phyloP scores from a whole-genome alignment of 2,888 invertebrate genomes.

The Rhagonycha fulva region DNA sequence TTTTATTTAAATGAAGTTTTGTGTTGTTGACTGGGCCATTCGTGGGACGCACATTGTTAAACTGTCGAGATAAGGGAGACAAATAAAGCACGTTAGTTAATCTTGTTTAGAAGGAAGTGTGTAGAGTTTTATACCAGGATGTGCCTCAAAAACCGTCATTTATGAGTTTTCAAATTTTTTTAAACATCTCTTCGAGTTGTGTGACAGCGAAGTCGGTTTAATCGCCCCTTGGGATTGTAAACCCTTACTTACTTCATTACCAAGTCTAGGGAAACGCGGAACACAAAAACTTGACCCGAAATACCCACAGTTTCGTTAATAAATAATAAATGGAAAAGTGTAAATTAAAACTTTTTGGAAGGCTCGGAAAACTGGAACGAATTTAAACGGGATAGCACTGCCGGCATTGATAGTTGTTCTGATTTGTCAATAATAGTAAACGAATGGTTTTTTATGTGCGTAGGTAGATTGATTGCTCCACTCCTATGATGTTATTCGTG shows the following conservation, averaged over 20 bases:
- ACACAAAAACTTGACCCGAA: not conserved
- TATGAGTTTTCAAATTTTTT: not conserved
- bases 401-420: not conserved
- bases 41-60: not conserved
- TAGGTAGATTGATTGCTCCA: not conserved
- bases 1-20: not conserved
- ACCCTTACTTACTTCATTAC: not conserved
- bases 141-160: not conserved
- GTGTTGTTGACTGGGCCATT: not conserved
- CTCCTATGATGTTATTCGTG: not conserved
- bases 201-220: not conserved
- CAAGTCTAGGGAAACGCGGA: not conserved
- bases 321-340: no score
- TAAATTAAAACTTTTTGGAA: no score
- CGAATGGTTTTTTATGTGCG: not conserved
- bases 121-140: not conserved
- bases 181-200: not conserved
- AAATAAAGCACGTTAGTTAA: not conserved
- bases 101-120: not conserved
- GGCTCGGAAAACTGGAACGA: no score
- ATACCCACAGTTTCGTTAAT: not conserved
- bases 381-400: no score
- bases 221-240: not conserved
- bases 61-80: not conserved
- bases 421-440: not conserved